Percentiles rank a stretch among this genome's conserved stretches.
Evolutionary conservation across 2,797 vertebrate genomes (phyloP).

Genomic region (Takifugu ocellatus): DNA sequence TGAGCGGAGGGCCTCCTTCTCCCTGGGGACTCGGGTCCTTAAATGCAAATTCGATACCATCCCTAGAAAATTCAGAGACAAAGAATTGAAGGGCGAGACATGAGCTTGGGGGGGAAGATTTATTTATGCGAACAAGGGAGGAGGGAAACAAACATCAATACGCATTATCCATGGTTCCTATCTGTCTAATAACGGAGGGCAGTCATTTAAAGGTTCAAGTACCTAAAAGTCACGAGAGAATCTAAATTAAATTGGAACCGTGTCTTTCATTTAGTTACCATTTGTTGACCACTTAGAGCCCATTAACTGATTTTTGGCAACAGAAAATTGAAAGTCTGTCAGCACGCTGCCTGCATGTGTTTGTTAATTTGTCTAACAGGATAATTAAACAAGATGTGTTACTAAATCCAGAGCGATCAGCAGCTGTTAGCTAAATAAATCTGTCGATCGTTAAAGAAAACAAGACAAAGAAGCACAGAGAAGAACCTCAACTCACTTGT

Average conservation of each 20-base stretch:
- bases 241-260: not conserved
- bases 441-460: not conserved
- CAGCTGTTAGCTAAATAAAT: too few species aligned
- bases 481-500: conserved; percentile 84
- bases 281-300: not conserved
- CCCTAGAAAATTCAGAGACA: conserved; percentile 68
- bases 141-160: too few species aligned
- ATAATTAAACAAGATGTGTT: too few species aligned
- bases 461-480: not conserved
- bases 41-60: conserved; percentile 98
- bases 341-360: too few species aligned
- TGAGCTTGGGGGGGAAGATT: not conserved
- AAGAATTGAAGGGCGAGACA: not conserved
- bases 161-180: too few species aligned
- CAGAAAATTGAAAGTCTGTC: too few species aligned
- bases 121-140: too few species aligned
- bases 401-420: too few species aligned
- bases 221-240: not conserved
- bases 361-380: too few species aligned
- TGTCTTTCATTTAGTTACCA: not conserved
- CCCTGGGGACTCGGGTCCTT: conserved; percentile 97
- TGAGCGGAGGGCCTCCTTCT: conserved; percentile 91
- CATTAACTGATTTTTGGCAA: too few species aligned
- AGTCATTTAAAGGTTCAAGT: not conserved
- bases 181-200: not conserved